Conservation (phyloP, 2,888 invertebrate species). For the Invenusta paracnida region DNA sequence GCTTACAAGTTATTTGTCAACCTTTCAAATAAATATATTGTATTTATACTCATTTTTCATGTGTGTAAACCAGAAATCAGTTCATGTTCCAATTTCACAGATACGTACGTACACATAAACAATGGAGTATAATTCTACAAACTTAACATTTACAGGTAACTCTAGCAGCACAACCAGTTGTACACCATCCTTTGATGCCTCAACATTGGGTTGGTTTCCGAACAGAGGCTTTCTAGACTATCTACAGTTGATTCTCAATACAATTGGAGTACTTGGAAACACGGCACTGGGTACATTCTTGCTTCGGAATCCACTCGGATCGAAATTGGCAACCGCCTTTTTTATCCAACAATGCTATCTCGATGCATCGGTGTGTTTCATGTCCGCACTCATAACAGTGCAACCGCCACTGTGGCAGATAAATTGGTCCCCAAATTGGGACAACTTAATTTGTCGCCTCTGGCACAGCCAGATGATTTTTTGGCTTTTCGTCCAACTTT, state of each 20-base stretch:
- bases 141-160: too few relatives aligned
- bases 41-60: too few relatives aligned
- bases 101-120: too few relatives aligned
- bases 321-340: conserved; percentile 12
- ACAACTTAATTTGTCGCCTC: conserved; percentile 1
- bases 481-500: conserved; percentile 35
- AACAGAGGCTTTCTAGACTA: not conserved
- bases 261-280: conserved; percentile 30
- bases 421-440: not conserved
- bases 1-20: too few relatives aligned
- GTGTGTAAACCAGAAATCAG: too few relatives aligned
- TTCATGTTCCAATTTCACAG: too few relatives aligned
- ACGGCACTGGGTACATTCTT: not conserved
- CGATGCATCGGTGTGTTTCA: conserved; percentile 20
- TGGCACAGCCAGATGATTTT: conserved; percentile 36
- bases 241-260: conserved; percentile 14
- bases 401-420: conserved; percentile 30
- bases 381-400: conserved; percentile 16
- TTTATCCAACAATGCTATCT: conserved; percentile 20
- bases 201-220: conserved; percentile 24
- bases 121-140: too few relatives aligned
- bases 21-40: too few relatives aligned
- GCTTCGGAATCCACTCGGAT: not conserved
- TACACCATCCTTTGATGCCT: too few relatives aligned
- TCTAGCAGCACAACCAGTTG: too few relatives aligned